Evolutionary conservation across 2,797 vertebrate species (phyloP).

Genomic region (Remorina albescens): DNA sequence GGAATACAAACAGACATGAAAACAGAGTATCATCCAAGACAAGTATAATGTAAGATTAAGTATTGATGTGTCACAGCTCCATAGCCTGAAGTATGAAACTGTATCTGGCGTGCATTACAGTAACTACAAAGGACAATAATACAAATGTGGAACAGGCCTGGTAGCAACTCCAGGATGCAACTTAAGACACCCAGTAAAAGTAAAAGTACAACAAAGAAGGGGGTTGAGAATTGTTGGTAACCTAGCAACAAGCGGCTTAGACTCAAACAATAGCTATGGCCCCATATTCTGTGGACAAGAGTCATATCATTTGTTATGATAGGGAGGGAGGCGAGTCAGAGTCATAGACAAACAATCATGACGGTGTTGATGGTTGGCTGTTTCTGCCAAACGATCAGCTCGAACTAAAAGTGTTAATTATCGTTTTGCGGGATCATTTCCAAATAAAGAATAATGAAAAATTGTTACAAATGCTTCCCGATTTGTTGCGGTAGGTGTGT

Average conservation of each 20-base stretch:
- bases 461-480: conserved; percentile 42
- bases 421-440: conserved; percentile 46
- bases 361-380: conserved; percentile 61
- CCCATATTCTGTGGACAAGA: conserved; percentile 65
- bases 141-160: conserved; percentile 62
- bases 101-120: conserved; percentile 67
- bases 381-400: conserved; percentile 47
- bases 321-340: conserved; percentile 67
- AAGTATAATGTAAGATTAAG: conserved; percentile 71
- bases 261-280: conserved; percentile 69
- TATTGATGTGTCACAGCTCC: conserved; percentile 73
- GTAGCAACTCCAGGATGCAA: conserved; percentile 40
- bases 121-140: conserved; percentile 63
- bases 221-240: conserved; percentile 72
- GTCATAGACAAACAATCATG: conserved; percentile 69
- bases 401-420: conserved; percentile 31
- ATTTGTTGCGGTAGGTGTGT: conserved; percentile 35
- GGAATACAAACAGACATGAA: conserved; percentile 47
- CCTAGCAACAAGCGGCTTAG: conserved; percentile 80
- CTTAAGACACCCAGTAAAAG: conserved; percentile 63
- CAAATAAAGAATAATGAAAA: conserved; percentile 46
- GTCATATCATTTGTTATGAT: conserved; percentile 79
- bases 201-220: conserved; percentile 57
- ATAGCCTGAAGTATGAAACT: conserved; percentile 59
- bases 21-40: conserved; percentile 59